Evolutionary conservation across 2,888 invertebrate genomes (phyloP).

Genomic region (Hipparchia semele): DNA sequence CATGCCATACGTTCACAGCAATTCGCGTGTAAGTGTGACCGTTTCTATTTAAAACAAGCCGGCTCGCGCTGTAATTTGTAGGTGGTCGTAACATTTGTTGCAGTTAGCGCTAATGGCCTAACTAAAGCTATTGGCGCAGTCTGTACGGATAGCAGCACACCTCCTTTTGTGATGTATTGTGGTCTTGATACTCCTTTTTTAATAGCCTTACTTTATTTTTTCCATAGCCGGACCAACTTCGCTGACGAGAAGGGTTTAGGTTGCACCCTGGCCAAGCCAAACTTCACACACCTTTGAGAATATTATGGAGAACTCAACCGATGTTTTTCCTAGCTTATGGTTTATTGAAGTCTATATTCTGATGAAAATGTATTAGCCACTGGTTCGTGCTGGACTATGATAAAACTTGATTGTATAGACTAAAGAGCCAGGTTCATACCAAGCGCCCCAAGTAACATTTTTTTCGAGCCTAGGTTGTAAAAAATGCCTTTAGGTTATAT

Average conservation of each 20-base stretch:
- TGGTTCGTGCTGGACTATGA: background rate
- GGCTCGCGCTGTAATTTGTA: slow-evolving; percentile 15
- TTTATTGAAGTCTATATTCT: background rate
- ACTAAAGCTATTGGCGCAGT: slow-evolving; percentile 20
- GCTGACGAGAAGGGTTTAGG: too few species aligned
- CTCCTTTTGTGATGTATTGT: background rate
- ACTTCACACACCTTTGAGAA: too few species aligned
- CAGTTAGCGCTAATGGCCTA: slow-evolving; percentile 17
- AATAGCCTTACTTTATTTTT: too few species aligned
- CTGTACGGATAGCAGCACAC: background rate
- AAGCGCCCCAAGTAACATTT: too few species aligned
- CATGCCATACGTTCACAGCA: slow-evolving; percentile 18
- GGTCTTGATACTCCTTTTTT: background rate
- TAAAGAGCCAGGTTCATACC: background rate
- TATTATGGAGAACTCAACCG: too few species aligned
- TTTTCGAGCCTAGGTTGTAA: too few species aligned
- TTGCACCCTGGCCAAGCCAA: too few species aligned
- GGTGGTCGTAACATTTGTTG: slow-evolving; percentile 27
- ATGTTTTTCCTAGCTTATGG: background rate
- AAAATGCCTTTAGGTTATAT: too few species aligned
- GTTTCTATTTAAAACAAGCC: slow-evolving; percentile 32
- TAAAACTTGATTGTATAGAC: background rate
- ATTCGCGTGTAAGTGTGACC: slow-evolving; percentile 34
- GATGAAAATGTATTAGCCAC: background rate
- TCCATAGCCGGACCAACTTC: too few species aligned